phyloP scores from a whole-genome alignment of 1,140 invertebrate species.

The Leptopilina clavipes region DNA sequence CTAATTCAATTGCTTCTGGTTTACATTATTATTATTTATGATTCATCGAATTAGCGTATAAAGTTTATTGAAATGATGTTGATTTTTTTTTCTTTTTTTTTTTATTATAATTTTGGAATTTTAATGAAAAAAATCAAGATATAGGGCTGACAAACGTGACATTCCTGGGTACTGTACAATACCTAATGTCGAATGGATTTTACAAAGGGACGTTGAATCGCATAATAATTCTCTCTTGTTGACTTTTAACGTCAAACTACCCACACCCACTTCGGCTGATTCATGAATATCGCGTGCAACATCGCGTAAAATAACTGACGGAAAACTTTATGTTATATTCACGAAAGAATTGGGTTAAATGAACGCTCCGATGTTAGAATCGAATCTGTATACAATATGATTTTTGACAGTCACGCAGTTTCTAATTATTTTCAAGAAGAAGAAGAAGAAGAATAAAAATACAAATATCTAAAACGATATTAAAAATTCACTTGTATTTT shows the following conservation, averaged over 20 bases:
- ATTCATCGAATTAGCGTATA: too few species aligned
- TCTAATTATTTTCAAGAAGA: slow-evolving; percentile 8
- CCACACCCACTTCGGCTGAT: slow-evolving; percentile 37
- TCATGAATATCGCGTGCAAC: slow-evolving; percentile 64
- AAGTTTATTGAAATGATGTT: too few species aligned
- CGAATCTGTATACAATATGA: background rate
- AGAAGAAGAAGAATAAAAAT: too few species aligned
- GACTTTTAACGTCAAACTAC: slow-evolving; percentile 36
- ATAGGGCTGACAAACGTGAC: background rate
- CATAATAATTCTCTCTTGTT: slow-evolving; percentile 41
- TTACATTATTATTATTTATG: too few species aligned
- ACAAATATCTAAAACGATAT: background rate
- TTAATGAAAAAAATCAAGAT: background rate
- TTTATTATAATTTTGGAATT: too few species aligned
- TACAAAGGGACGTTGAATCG: background rate
- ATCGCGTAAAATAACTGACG: slow-evolving; percentile 46
- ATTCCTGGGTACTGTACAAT: background rate
- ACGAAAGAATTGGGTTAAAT: slow-evolving; percentile 55
- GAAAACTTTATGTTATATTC: slow-evolving; percentile 34
- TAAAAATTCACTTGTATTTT: too few species aligned
- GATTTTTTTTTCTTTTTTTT: too few species aligned
- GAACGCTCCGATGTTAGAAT: slow-evolving; percentile 43
- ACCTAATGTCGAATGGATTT: background rate
- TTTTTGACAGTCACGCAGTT: slow-evolving; percentile 34
- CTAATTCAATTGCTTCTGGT: too few species aligned